Percentiles rank a stretch among this genome's conserved stretches.
These are phyloP conservation scores for Platyscapa corneri DNA, from an alignment of 1,140 invertebrate species.

Conservation along the genomic window DNA sequence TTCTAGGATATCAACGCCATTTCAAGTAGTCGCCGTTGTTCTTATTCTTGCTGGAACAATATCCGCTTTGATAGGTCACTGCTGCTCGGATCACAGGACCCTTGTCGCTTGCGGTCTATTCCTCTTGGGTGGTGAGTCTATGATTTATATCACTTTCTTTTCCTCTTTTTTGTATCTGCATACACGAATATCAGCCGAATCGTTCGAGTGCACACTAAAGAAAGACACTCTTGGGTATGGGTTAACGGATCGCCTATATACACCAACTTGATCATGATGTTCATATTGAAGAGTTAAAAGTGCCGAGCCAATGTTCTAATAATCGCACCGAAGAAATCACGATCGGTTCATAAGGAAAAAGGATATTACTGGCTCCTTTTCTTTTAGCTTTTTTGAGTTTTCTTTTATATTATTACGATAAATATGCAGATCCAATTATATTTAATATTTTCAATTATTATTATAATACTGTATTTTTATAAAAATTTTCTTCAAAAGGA, in stretches of 20 bases:
- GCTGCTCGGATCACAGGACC: conserved; percentile 79
- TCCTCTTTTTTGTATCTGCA: not conserved
- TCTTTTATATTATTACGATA: not conserved
- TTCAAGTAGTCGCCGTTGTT: conserved; percentile 75
- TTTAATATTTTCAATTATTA: not conserved
- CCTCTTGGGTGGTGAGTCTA: conserved; percentile 77
- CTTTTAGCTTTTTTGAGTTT: not conserved
- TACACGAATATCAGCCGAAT: not conserved
- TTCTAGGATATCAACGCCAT: conserved; percentile 79
- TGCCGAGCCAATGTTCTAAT: not conserved
- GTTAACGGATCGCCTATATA: not conserved
- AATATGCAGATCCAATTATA: too few species aligned
- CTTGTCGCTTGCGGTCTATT: conserved; percentile 79
- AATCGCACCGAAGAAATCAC: not conserved
- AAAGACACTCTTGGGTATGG: conserved; percentile 19
- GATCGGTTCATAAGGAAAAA: not conserved
- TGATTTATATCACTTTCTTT: not conserved
- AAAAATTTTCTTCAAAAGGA: too few species aligned
- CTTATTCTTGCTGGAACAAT: conserved; percentile 77
- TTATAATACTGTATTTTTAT: too few species aligned
- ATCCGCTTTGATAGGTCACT: conserved; percentile 78
- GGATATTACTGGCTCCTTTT: not conserved
- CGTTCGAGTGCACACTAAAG: not conserved
- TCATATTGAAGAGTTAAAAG: conserved; percentile 11
- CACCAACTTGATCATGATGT: conserved; percentile 6